Evolutionary conservation across 1,140 invertebrate species (phyloP), one percentile per base, ranked within the genome.

Genomic region (Aphelenchoides besseyi): DNA sequence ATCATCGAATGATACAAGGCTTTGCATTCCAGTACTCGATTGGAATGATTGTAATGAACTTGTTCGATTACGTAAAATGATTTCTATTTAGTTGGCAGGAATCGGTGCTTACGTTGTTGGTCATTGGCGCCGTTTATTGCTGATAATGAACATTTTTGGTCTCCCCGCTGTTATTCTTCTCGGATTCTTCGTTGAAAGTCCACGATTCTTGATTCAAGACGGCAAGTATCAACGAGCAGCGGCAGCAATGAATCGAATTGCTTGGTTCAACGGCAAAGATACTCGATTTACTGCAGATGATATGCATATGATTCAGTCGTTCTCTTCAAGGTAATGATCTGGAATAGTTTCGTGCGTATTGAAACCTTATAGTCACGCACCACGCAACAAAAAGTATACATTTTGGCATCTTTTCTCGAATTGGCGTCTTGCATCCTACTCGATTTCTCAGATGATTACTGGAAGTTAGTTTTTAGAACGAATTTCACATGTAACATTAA

Each of bases 361-460:
- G 29, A 71, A n/a, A 53, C 29, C 0, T 70, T 26, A 23, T 2
- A 36, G 74, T 74, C 52, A 70, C 35, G 16, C 72, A 33, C 18
- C 29, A 61, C 57, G 54, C 29, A 54, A 62, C 23, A 36, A 76
- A 68, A 70, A 79, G n/a, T 76, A 76, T 64, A 78, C 62, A 1
- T 30, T 66, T 28, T 57, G 41, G 3, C 63, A 78, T 41, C 52
- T 76, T 9, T 76, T 76, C 66, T 18, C 75, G 16, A 74, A 52
- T 41, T 70, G 32, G 28, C 68, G 68, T 28, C 26, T 76, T 64
- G 55, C 75, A 2, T 62, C 69, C 23, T 76, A 78, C 52, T 29
- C 66, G 3, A 74, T 78, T 1, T 37, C 75, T n/a, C 75, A 76
- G 48, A 78, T 76, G 35, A 2, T 76, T 0, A 78, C 71, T 35